Base-by-base conservation (phyloP, 2,888 invertebrate genomes). In the Smittia aterrima region DNA sequence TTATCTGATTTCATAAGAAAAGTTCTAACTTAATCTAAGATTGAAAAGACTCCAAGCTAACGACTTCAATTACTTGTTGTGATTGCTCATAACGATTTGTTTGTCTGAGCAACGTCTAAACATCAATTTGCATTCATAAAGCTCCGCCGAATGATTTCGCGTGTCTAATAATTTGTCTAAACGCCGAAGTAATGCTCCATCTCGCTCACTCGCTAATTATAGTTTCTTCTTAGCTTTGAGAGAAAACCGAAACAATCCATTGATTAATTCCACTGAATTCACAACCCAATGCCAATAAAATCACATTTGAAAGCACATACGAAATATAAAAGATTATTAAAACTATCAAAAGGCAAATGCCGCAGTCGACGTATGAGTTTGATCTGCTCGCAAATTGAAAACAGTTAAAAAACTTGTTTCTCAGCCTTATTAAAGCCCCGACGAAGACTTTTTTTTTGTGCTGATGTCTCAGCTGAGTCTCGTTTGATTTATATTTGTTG, bases 401-500 rank as follows among this genome's bases (percentile, higher is more conserved):
- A 27, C 64, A 27, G 22, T 58, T 58, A 22, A 64, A 4, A 24
- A 64, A 27, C 64, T 27, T 64, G 27, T 64, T 24, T 27, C 25
- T 13, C 64, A 13, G 72, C 22, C 72, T 71, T 71, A 54, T 54
- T 71, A 71, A 71, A 71, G 18, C 11, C 27, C n/a, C 18, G 7
- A 58, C 9, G 58, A 58, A 58, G 38, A 7, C 11, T 38, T 38
- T 38, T 47, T 47, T 13, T 47, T 47, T 47, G 4, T 18, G 58
- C 20, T 13, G 58, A 58, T 58, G 58, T 58, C 20, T 54, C 54
- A 53, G 53, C 62, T 58, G 58, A 72, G 62, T 27, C 72, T 62
- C 27, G 22, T 70, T 70, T 72, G 72, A 72, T 72, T 72, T 72
- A 72, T 72, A 72, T 62, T 53, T 72, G 16, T 72, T 72, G 62